phyloP scores from a whole-genome alignment of 1,140 invertebrate species.

The Drosophila murphyi region DNA sequence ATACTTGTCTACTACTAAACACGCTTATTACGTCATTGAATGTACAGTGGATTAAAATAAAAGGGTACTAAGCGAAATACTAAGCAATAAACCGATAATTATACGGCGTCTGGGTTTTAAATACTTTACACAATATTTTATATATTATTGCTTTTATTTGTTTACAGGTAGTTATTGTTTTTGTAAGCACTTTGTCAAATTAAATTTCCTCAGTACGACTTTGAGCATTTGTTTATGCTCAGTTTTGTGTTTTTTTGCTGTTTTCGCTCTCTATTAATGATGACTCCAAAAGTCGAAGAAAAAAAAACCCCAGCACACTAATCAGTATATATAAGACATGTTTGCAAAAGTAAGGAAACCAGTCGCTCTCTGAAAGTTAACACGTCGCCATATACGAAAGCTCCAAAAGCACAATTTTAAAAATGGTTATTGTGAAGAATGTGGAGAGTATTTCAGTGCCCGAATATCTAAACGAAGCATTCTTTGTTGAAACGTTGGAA shows the following conservation, averaged over 20 bases:
- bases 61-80: neutral
- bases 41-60: slow-evolving; percentile 13
- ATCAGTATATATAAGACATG: slow-evolving; percentile 32
- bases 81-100: neutral
- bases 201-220: neutral
- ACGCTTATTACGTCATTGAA: slow-evolving; percentile 7
- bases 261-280: neutral
- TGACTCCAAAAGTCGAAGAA: slow-evolving; percentile 7
- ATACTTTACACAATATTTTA: neutral
- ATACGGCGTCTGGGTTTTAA: no score
- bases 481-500: slow-evolving; percentile 70
- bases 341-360: slow-evolving; percentile 4
- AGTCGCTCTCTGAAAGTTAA: slow-evolving; percentile 16
- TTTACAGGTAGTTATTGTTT: no score
- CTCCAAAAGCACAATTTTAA: neutral
- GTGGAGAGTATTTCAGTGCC: slow-evolving; percentile 63
- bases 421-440: slow-evolving; percentile 68
- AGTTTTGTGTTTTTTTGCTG: no score
- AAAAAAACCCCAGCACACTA: neutral
- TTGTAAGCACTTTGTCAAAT: no score
- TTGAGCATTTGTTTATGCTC: neutral
- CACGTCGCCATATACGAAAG: neutral
- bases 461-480: slow-evolving; percentile 63
- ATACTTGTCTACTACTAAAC: neutral
- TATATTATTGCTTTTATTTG: neutral